Evolutionary conservation across 2,113 vertebrate genomes (phyloP).

Genomic region (Alouatta palliata): DNA sequence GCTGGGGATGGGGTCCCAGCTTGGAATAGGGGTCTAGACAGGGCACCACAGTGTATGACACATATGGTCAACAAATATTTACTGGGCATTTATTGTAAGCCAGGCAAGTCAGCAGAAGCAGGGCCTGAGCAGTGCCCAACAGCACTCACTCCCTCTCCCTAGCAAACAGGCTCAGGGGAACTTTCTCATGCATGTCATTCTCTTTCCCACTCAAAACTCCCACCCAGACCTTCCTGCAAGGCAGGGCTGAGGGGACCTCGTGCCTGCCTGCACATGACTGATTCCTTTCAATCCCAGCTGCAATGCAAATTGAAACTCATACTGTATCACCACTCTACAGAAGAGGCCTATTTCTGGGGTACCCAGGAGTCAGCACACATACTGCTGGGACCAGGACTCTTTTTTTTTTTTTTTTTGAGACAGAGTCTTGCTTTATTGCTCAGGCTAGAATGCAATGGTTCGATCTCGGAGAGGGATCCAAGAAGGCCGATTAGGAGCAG

Average conservation of each 20-base stretch:
- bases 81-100: not conserved
- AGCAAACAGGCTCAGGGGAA: not conserved
- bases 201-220: not conserved
- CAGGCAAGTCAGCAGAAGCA: slow-evolving; percentile 17
- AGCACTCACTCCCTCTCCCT: not conserved
- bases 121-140: not conserved
- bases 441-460: too few relatives aligned
- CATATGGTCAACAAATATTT: not conserved
- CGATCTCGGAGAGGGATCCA: too few relatives aligned
- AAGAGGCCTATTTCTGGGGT: not conserved
- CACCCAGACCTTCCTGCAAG: not conserved
- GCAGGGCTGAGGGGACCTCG: not conserved
- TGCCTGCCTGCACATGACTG: not conserved
- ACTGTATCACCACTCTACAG: not conserved
- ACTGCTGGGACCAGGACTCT: not conserved
- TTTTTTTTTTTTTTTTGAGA: not conserved
- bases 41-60: not conserved
- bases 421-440: too few relatives aligned
- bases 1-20: not conserved
- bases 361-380: not conserved
- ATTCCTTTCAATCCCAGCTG: not conserved
- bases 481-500: too few relatives aligned
- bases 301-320: not conserved
- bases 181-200: not conserved
- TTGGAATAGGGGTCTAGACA: not conserved